Evolutionary conservation across 2,797 vertebrate genomes (phyloP), one percentile per base, ranked within the genome.

Genomic region (Anguilla marmorata): DNA sequence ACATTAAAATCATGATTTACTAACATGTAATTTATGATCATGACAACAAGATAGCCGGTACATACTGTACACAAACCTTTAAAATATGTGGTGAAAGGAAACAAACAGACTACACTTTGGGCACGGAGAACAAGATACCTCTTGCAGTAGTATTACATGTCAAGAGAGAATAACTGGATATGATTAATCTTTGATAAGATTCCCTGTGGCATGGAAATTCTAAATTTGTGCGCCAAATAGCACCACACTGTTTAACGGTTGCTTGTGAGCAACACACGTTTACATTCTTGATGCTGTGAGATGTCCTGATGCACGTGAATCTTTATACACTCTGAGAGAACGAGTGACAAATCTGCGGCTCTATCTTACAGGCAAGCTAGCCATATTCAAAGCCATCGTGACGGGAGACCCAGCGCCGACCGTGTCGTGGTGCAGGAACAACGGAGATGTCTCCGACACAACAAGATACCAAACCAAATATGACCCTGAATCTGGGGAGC

Each of bases 361-460:
- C 69, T 86, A 87, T 86, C 16, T 85, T 16, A 27, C 94, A 98
- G 97, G 97, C 19, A 98, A 97, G 94, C 96, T 95, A 90, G 96
- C 97, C 84, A 90, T 96, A 91, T 97, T 98, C 88, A 96, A 96
- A 92, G 97, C 95, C 41, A 95, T 96, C 89, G 96, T 98, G 84
- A 95, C 86, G 19, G 97, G 97, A 86, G 94, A 97, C 0, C 97
- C 97, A 21, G 16, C 50, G 50, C 97, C 97, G 0, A 87, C 94
- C 0, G 95, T 98, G 84, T 91, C 89, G 27, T 97, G 97, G 97
- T 91, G 93, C 0, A 94, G 96, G 89, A 93, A 90, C 85, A 95
- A 90, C 6, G 96, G 95, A 84, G 91, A 94, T 45, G 93, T 98
- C 88, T 94, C 95, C 16, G 94, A 96, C 90, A 91, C 93, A 48